A percentile compares a stretch with the other conserved stretches of the same genome.
These are phyloP conservation scores for Heliothis virescens DNA, from an alignment of 1,140 invertebrate genomes.

Conservation along the genomic window DNA sequence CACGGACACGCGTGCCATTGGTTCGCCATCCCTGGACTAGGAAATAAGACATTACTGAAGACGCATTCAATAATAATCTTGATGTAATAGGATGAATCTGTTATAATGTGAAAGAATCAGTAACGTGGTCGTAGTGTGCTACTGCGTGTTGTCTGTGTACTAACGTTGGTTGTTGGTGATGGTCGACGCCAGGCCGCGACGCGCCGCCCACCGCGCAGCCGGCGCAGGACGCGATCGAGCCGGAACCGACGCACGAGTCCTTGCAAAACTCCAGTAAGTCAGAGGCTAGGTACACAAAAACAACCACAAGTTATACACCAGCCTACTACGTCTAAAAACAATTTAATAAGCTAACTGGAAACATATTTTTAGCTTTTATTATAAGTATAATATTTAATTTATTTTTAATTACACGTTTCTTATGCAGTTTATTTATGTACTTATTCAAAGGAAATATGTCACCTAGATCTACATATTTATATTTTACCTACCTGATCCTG, in stretches of 20 bases:
- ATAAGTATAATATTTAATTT: too few relatives aligned
- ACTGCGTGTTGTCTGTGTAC: slow-evolving; percentile 57
- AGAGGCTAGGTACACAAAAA: slow-evolving; percentile 20
- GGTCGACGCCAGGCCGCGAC: slow-evolving; percentile 57
- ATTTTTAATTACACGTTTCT: too few relatives aligned
- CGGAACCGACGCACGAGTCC: slow-evolving; percentile 60
- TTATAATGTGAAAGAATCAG: background rate
- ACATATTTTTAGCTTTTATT: background rate
- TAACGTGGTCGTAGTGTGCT: slow-evolving; percentile 37
- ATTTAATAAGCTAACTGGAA: slow-evolving; percentile 6
- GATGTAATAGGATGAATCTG: background rate
- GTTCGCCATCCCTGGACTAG: background rate
- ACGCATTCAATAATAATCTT: too few relatives aligned
- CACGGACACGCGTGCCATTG: too few relatives aligned
- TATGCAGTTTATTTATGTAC: background rate
- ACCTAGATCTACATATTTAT: background rate
- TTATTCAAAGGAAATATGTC: background rate
- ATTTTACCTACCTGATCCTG: slow-evolving; percentile 37
- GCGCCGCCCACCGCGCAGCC: slow-evolving; percentile 63
- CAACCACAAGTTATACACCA: background rate
- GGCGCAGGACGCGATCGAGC: slow-evolving; percentile 59
- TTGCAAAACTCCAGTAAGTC: slow-evolving; percentile 65
- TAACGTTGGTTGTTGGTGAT: slow-evolving; percentile 71
- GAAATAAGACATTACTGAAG: too few relatives aligned
- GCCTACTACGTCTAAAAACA: background rate